These are phyloP conservation scores for Cordilura impudica DNA, from an alignment of 2,888 invertebrate genomes.

Conservation along the genomic window DNA sequence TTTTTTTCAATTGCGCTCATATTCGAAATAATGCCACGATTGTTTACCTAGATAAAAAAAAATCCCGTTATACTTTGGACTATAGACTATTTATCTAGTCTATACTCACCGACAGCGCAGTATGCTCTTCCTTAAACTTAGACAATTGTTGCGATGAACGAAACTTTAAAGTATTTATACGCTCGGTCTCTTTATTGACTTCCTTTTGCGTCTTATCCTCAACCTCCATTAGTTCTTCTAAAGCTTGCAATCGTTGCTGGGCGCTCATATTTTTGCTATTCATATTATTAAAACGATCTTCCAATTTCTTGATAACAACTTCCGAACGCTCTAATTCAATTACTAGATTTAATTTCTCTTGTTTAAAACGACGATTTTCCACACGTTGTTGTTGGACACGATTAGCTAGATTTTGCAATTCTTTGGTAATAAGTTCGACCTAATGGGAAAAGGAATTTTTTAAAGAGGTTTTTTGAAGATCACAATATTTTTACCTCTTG, in stretches of 20 bases:
- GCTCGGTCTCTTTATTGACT: slow-evolving; percentile 70
- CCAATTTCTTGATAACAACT: slow-evolving; percentile 65
- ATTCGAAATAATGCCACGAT: slow-evolving; percentile 67
- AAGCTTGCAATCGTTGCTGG: slow-evolving; percentile 73
- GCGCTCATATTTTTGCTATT: slow-evolving; percentile 71
- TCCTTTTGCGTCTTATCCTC: slow-evolving; percentile 71
- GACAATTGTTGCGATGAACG: slow-evolving; percentile 73
- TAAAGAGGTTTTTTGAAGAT: neutral
- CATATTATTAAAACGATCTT: slow-evolving; percentile 68
- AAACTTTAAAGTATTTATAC: slow-evolving; percentile 72
- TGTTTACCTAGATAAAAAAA: slow-evolving; percentile 66
- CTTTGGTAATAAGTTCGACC: slow-evolving; percentile 72
- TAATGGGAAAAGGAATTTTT: slow-evolving; percentile 44
- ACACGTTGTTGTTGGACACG: slow-evolving; percentile 72
- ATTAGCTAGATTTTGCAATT: slow-evolving; percentile 72
- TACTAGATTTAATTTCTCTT: slow-evolving; percentile 66
- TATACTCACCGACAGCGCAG: slow-evolving; percentile 64
- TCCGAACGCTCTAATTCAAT: slow-evolving; percentile 66
- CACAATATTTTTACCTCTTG: slow-evolving; percentile 75
- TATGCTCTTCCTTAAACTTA: slow-evolving; percentile 71
- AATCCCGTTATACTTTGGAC: neutral
- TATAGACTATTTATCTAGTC: neutral
- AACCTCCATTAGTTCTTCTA: slow-evolving; percentile 75
- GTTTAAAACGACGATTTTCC: slow-evolving; percentile 70
- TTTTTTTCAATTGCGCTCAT: slow-evolving; percentile 65